A percentile compares a stretch with the other conserved stretches of the same genome.
These are phyloP conservation scores for Eremophila alpestris DNA, from an alignment of 2,797 vertebrate species.

Conservation along the genomic window DNA sequence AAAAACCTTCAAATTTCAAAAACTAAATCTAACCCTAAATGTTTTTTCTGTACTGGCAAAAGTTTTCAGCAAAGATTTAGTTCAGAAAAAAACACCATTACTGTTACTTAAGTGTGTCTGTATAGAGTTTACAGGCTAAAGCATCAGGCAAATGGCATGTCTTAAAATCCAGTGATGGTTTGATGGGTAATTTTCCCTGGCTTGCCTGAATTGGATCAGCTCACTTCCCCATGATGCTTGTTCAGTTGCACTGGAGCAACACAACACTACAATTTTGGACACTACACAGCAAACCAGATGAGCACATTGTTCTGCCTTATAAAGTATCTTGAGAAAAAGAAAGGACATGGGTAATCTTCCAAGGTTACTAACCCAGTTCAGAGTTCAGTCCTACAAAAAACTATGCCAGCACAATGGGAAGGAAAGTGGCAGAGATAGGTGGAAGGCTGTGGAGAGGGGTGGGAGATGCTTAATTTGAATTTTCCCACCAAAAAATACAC, in stretches of 20 bases:
- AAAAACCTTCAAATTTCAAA: neutral
- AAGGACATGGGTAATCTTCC: neutral
- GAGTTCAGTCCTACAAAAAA: neutral
- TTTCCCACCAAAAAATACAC: neutral
- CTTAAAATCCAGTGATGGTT: neutral
- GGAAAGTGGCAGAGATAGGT: neutral
- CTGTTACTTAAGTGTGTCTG: neutral
- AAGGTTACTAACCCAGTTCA: neutral
- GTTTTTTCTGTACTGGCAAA: neutral
- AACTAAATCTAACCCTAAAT: neutral
- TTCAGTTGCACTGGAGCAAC: neutral
- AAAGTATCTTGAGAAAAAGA: neutral
- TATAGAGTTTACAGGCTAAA: neutral
- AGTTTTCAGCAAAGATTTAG: neutral
- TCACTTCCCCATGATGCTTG: neutral
- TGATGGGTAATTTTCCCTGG: neutral
- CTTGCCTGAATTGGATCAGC: neutral
- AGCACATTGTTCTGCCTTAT: neutral
- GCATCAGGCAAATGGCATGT: neutral
- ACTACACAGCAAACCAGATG: neutral
- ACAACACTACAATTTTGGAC: no score
- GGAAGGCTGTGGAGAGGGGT: neutral
- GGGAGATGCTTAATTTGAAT: neutral
- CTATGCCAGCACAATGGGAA: neutral
- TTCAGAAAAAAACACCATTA: neutral